phyloP scores from a whole-genome alignment of 1,140 invertebrate species.

The Cataglyphis hispanica region DNA sequence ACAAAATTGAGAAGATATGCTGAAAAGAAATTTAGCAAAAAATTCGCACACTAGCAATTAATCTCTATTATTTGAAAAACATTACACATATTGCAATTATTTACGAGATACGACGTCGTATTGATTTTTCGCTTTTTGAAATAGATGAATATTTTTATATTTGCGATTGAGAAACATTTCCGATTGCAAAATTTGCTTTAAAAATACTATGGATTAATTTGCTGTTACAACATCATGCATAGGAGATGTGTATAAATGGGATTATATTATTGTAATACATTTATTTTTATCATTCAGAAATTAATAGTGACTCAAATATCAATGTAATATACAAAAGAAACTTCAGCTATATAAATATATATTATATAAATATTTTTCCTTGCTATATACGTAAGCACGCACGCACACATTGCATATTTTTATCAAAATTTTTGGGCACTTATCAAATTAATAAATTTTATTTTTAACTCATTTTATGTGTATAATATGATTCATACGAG shows the following conservation, averaged over 20 bases:
- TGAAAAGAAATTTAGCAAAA: too few species aligned
- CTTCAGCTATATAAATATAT: slow-evolving; percentile 14
- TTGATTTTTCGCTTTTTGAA: slow-evolving; percentile 71
- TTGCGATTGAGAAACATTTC: slow-evolving; percentile 75
- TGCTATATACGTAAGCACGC: not conserved
- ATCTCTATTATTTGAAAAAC: too few species aligned
- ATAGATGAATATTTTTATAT: slow-evolving; percentile 71
- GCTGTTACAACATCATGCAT: not conserved
- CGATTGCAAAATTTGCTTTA: slow-evolving; percentile 58
- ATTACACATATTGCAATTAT: not conserved
- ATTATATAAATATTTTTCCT: slow-evolving; percentile 2
- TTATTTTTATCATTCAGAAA: slow-evolving; percentile 46
- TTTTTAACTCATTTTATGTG: slow-evolving; percentile 1
- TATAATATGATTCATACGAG: not conserved
- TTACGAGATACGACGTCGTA: slow-evolving; percentile 64
- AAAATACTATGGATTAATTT: slow-evolving; percentile 62
- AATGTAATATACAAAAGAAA: slow-evolving; percentile 27
- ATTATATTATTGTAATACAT: slow-evolving; percentile 35
- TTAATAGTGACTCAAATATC: slow-evolving; percentile 40
- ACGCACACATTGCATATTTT: slow-evolving; percentile 18
- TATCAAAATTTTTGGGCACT: slow-evolving; percentile 3
- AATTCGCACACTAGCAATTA: too few species aligned
- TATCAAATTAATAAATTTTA: slow-evolving; percentile 19
- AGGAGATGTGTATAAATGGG: not conserved
- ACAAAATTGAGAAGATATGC: too few species aligned